A percentile compares a stretch with the other conserved stretches of the same genome.
Evolutionary conservation across 2,797 vertebrate species (phyloP).

Genomic region (Acanthiza pusilla): DNA sequence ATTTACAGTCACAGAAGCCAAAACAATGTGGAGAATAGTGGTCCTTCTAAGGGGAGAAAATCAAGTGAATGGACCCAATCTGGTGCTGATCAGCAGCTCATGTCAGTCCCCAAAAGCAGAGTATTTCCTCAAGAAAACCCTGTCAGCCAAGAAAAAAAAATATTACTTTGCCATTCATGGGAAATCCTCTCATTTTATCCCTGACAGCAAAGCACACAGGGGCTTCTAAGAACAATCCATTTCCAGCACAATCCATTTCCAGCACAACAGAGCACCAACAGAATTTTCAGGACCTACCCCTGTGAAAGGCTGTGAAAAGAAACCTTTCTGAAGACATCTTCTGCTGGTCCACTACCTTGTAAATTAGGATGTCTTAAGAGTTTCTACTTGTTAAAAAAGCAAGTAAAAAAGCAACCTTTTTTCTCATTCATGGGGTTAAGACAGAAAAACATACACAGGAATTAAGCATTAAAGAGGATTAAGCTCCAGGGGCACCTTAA

Average conservation of each 20-base stretch:
- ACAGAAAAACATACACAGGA: not conserved
- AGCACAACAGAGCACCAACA: not conserved
- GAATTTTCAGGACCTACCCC: not conserved
- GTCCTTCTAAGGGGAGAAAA: not conserved
- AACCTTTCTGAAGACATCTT: not conserved
- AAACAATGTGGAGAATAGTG: not conserved
- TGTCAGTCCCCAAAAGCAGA: not conserved
- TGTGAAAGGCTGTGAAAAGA: not conserved
- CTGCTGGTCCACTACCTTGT: not conserved
- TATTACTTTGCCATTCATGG: not conserved
- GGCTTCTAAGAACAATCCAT: not conserved
- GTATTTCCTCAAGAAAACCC: not conserved
- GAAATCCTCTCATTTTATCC: not conserved
- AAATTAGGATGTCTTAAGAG: not conserved
- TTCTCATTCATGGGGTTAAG: not conserved
- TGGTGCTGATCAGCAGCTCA: not conserved
- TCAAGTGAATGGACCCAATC: not conserved
- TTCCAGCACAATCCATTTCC: not conserved
- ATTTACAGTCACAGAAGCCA: not conserved
- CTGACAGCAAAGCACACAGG: not conserved
- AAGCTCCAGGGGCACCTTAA: not conserved
- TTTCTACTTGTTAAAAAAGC: not conserved
- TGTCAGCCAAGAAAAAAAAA: not conserved
- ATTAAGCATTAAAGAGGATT: not conserved
- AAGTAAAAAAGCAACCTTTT: not conserved